These are phyloP conservation scores for Urechis unicinctus DNA, from an alignment of 2,888 invertebrate species.

Conservation along the genomic window DNA sequence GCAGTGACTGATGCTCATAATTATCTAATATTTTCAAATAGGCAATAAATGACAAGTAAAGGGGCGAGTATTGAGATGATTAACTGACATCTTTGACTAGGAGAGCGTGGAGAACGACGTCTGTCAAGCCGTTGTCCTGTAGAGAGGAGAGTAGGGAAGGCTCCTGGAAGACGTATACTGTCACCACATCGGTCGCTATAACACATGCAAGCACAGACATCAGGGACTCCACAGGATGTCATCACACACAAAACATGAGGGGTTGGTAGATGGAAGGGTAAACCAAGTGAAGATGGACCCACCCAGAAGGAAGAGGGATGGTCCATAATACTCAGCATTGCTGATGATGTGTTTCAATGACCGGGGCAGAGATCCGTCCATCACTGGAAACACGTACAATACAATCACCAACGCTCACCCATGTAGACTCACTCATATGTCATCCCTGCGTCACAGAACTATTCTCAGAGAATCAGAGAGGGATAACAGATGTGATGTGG, in stretches of 20 bases:
- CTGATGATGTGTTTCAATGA: constrained; percentile 75
- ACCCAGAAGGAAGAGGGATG: constrained; percentile 74
- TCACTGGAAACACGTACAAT: constrained; percentile 52
- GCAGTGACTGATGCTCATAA: too few relatives aligned
- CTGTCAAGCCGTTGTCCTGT: constrained; percentile 80
- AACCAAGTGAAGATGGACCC: constrained; percentile 35
- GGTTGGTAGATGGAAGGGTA: neutral
- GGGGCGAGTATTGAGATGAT: neutral
- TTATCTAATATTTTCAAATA: too few relatives aligned
- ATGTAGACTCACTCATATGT: neutral
- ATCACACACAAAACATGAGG: neutral
- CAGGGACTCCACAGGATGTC: too few relatives aligned
- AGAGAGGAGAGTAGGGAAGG: constrained; percentile 74
- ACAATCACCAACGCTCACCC: neutral
- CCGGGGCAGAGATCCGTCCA: constrained; percentile 76
- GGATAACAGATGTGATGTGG: constrained; percentile 1
- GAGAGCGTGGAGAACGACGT: constrained; percentile 76
- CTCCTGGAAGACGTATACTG: constrained; percentile 70
- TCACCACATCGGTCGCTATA: constrained; percentile 68
- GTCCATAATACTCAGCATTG: constrained; percentile 83
- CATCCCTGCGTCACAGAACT: neutral
- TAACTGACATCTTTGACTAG: constrained; percentile 69
- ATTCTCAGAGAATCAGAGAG: neutral
- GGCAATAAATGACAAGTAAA: neutral
- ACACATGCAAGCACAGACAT: neutral